Evolutionary conservation across 2,797 vertebrate species (phyloP).

Genomic region (Microchirus variegatus): DNA sequence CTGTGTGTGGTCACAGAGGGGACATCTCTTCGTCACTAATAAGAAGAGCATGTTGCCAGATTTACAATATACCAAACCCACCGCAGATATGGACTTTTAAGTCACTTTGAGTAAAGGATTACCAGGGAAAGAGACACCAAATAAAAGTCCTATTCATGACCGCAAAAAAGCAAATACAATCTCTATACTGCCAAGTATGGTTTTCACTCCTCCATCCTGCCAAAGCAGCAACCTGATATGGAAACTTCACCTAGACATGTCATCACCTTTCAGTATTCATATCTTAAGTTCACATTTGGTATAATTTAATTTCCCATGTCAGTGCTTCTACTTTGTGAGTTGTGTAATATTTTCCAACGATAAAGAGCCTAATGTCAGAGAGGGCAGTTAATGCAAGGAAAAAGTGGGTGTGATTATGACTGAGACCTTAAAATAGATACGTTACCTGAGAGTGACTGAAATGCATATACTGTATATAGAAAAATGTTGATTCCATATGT

Average conservation of each 20-base stretch:
- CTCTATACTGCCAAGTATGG: conserved; percentile 16
- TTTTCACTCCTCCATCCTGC: conserved; percentile 37
- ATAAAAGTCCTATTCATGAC: conserved; percentile 53
- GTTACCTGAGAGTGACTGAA: conserved; percentile 48
- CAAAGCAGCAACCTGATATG: conserved; percentile 38
- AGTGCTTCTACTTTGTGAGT: conserved; percentile 29
- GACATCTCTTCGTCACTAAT: background rate
- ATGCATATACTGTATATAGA: conserved; percentile 29
- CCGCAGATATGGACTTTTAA: conserved; percentile 9
- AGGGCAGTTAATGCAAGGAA: conserved; percentile 30
- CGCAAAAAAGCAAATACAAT: conserved; percentile 33
- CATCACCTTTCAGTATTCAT: conserved; percentile 51
- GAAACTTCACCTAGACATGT: conserved; percentile 41
- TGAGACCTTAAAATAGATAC: conserved; percentile 57
- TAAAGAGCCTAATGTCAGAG: conserved; percentile 39
- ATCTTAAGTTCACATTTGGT: conserved; percentile 49
- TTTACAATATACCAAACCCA: background rate
- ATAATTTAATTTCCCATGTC: conserved; percentile 45
- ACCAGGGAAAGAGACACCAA: conserved; percentile 7
- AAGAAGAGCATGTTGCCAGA: background rate
- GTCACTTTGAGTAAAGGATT: conserved; percentile 8
- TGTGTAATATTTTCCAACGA: conserved; percentile 46
- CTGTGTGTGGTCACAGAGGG: conserved; percentile 5
- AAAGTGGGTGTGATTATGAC: conserved; percentile 49
- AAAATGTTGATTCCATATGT: conserved; percentile 47